A percentile compares a stretch with the other conserved stretches of the same genome.
phyloP scores from a whole-genome alignment of 2,797 vertebrate genomes.

The Propithecus deckenii region DNA sequence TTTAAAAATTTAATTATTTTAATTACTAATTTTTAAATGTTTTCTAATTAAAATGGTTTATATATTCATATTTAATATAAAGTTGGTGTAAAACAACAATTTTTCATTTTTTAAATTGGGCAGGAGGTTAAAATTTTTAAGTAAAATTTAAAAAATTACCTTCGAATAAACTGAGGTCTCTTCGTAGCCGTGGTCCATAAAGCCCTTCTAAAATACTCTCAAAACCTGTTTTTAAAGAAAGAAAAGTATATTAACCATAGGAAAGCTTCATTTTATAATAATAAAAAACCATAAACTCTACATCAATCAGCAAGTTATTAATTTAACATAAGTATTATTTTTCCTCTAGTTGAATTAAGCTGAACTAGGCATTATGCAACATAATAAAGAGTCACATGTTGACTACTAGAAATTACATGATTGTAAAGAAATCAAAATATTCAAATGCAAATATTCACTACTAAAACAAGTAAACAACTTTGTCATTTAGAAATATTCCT shows the following conservation, averaged over 20 bases:
- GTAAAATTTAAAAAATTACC: constrained; percentile 86
- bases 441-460: constrained; percentile 38
- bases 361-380: neutral
- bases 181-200: constrained; percentile 97
- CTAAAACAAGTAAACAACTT: neutral
- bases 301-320: constrained; percentile 24
- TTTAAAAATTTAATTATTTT: neutral
- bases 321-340: constrained; percentile 24
- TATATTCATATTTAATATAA: constrained; percentile 34
- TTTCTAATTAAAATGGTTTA: constrained; percentile 6
- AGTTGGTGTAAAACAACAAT: neutral
- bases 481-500: constrained; percentile 12
- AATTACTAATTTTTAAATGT: constrained; percentile 46
- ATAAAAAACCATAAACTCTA: neutral
- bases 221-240: constrained; percentile 90
- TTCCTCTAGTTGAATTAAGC: neutral
- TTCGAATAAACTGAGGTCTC: constrained; percentile 99
- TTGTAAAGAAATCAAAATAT: constrained; percentile 29
- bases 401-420: neutral
- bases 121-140: constrained; percentile 37
- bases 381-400: neutral
- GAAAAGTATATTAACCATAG: constrained; percentile 47
- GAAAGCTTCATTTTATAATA: constrained; percentile 32
- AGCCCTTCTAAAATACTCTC: constrained; percentile 99
- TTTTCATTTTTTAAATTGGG: constrained; percentile 47